Base-by-base conservation (phyloP, 2,888 invertebrate species). In the Ophion costatus region DNA sequence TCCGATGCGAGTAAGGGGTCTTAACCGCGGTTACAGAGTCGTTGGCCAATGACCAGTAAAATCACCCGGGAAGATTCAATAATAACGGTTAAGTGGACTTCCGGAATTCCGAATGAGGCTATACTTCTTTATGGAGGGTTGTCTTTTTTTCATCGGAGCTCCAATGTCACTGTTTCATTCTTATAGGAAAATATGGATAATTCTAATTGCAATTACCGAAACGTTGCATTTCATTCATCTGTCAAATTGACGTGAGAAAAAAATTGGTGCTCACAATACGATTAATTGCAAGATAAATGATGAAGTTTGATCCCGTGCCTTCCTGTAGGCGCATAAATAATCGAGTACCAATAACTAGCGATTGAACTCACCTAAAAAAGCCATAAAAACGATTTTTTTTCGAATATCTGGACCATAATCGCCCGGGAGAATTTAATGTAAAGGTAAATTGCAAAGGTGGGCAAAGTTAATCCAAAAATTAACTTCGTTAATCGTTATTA, bases 11-110 rank as follows among this genome's bases (percentile, higher is more conserved):
- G 29, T n/a, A 51, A 20, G 59, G 24, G 20, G 22, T 66, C 64
- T 73, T 42, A 22, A 63, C 51, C 29, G 42, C 70, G 61, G 73
- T 73, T 73, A 73, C 42, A 80, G 66, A 73, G 73, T 45, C 80
- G 57, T 59, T 66, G 56, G 66, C 70, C 63, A 70, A 45, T 56
- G 24, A 9, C 20, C 51, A 64, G 11, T 14, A 20, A 63, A 22
- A 24, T 33, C 22, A 2, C 11, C 51, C 45, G 45, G 51, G 11
- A 20, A 45, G 64, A 64, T 64, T 64, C 0, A 75, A 75, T 20
- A 29, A 51, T 33, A 74, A 74, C 42, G 56, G n/a, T 61, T 22
- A 61, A 73, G 17, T 22, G 29, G 9, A 6, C 11, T 33, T 59
- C 59, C 59, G 22, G 20, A 59, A 20, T 59, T 59, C 22, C 59